Conservation (phyloP, 2,113 vertebrate species). For the Gallinago jamesoni region DNA sequence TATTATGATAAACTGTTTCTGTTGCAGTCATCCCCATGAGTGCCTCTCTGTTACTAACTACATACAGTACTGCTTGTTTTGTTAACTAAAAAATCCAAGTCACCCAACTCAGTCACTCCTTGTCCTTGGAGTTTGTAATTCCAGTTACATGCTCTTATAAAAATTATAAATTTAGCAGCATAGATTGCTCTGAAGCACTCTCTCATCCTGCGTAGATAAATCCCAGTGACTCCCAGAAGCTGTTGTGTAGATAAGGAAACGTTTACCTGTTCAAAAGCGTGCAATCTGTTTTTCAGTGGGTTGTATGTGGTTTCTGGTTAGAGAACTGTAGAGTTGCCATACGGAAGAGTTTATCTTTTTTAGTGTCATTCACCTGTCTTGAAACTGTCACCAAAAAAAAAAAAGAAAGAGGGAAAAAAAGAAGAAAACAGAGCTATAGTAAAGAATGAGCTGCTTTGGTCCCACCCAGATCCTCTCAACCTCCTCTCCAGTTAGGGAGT, state of each 20-base stretch:
- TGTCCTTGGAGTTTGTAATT: not conserved
- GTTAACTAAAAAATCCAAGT: not conserved
- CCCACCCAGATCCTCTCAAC: not conserved
- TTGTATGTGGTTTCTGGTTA: not conserved
- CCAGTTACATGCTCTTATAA: not conserved
- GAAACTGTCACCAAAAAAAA: not conserved
- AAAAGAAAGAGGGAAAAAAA: not conserved
- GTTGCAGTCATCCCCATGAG: not conserved
- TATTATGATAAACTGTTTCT: not conserved
- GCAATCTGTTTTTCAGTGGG: rapidly evolving
- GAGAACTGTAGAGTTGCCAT: not conserved
- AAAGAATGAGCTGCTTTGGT: not conserved
- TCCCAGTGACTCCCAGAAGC: not conserved
- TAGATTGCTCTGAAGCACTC: not conserved
- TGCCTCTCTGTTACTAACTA: not conserved
- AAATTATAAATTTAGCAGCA: not conserved
- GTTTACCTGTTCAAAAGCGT: not conserved
- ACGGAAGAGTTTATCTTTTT: not conserved
- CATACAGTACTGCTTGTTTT: not conserved
- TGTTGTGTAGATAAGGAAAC: rapidly evolving
- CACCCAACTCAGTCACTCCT: not conserved
- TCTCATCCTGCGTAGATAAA: not conserved
- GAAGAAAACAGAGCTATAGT: not conserved
- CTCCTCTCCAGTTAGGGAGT: not conserved
- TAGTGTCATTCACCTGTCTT: not conserved